phyloP scores from a whole-genome alignment of 2,113 vertebrate genomes.

The Gorsachius goisagi region DNA sequence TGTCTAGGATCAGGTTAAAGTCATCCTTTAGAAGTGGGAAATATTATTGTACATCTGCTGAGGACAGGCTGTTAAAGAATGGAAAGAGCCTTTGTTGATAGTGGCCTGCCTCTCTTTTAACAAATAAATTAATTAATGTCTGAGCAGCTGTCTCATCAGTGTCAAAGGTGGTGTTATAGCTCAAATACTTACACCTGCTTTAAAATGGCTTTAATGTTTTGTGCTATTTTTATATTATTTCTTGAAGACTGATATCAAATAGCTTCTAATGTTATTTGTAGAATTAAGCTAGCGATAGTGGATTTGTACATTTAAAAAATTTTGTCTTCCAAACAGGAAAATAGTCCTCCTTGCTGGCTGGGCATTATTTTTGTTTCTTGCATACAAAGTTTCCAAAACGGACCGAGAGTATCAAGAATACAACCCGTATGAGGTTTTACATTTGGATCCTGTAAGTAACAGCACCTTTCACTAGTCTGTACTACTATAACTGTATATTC shows the following conservation, averaged over 20 bases:
- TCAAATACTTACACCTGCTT: not conserved
- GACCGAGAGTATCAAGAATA: conserved; percentile 98
- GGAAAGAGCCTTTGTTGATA: not conserved
- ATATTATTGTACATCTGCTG: not conserved
- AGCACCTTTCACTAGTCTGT: not conserved
- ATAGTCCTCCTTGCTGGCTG: conserved; percentile 92
- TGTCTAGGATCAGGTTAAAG: not conserved
- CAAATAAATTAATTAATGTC: not conserved
- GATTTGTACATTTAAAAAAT: not conserved
- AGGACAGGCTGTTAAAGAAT: not conserved
- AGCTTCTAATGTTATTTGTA: not conserved
- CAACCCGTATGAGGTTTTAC: conserved; percentile 95
- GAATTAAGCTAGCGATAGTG: not conserved
- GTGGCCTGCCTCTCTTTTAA: not conserved
- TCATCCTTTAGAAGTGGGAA: not conserved
- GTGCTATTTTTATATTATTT: not conserved
- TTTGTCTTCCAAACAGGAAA: conserved; percentile 83
- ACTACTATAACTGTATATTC: not conserved
- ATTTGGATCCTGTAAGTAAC: conserved; percentile 91
- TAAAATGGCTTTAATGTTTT: not conserved
- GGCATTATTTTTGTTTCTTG: conserved; percentile 94
- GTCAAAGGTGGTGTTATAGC: not conserved
- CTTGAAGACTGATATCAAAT: not conserved
- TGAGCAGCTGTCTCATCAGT: not conserved
- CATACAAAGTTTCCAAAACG: conserved; percentile 97